phyloP scores from a whole-genome alignment of 2,797 vertebrate genomes.

The Botia kubotai region DNA sequence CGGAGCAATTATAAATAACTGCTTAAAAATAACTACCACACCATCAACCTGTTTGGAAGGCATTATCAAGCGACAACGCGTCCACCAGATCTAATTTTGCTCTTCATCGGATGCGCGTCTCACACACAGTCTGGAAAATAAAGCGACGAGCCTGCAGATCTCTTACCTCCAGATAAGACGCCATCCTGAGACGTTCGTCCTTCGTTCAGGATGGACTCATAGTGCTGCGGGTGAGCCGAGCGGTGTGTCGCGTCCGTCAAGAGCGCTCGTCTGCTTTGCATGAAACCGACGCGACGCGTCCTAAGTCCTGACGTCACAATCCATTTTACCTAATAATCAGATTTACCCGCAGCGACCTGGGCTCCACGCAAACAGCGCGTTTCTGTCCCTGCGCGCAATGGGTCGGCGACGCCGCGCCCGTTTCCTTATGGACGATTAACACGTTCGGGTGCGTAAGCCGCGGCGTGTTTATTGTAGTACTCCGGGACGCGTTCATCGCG shows the following conservation, averaged over 20 bases:
- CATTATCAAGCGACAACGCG: background rate
- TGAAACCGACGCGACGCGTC: constrained; percentile 45
- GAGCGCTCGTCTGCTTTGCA: constrained; percentile 44
- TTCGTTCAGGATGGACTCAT: constrained; percentile 69
- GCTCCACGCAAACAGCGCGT: background rate
- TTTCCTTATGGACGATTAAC: background rate
- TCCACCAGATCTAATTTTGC: background rate
- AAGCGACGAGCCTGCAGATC: too few relatives aligned
- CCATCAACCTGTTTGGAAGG: background rate
- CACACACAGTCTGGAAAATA: too few relatives aligned
- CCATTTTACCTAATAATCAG: constrained; percentile 76
- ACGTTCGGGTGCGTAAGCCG: background rate
- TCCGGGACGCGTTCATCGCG: background rate
- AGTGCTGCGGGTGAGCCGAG: constrained; percentile 37
- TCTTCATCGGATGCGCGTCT: background rate
- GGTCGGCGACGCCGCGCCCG: background rate
- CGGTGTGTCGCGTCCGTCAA: constrained; percentile 48
- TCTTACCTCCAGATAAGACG: constrained; percentile 79
- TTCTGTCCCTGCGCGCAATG: background rate
- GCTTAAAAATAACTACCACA: background rate
- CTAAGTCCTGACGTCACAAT: constrained; percentile 79
- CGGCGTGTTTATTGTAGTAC: background rate
- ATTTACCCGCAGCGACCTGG: constrained; percentile 65
- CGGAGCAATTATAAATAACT: background rate
- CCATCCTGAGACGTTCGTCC: constrained; percentile 66